These are phyloP conservation scores for Orientallactaga sibirica DNA, from an alignment of 2,797 vertebrate genomes.

Conservation along the genomic window DNA sequence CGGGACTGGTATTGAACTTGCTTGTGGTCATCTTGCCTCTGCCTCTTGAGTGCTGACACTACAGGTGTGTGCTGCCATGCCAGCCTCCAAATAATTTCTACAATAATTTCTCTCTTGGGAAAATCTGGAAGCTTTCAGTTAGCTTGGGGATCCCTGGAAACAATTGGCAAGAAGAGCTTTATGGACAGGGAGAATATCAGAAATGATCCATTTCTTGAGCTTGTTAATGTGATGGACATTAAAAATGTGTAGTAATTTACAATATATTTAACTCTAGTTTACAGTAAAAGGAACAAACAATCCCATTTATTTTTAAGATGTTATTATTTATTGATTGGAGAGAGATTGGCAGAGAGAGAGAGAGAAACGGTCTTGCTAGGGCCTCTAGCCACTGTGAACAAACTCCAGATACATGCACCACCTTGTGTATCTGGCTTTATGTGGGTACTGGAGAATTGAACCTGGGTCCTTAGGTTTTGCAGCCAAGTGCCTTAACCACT, in stretches of 20 bases:
- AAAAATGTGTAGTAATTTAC: not conserved
- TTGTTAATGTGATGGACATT: not conserved
- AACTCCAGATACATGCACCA: too few species aligned
- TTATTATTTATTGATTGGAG: too few species aligned
- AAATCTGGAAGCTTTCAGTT: not conserved
- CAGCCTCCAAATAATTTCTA: not conserved
- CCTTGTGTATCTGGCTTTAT: too few species aligned
- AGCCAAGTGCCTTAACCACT: too few species aligned
- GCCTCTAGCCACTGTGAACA: too few species aligned
- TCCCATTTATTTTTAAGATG: not conserved
- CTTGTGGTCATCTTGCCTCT: not conserved
- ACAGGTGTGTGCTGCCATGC: not conserved
- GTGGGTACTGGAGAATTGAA: too few species aligned
- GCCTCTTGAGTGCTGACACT: not conserved
- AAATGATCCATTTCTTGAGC: not conserved
- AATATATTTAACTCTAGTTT: constrained; percentile 30
- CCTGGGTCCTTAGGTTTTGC: too few species aligned
- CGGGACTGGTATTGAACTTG: not conserved
- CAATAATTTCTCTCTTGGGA: not conserved
- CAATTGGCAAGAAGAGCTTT: not conserved
- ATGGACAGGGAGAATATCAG: not conserved
- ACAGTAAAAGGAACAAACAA: constrained; percentile 1
- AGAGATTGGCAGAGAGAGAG: too few species aligned
- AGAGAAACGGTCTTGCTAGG: too few species aligned
- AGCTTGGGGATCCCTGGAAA: not conserved